Evolutionary conservation across 2,113 vertebrate genomes (phyloP), one percentile per base, ranked within the genome.

Genomic region (Malaclemys terrapin): DNA sequence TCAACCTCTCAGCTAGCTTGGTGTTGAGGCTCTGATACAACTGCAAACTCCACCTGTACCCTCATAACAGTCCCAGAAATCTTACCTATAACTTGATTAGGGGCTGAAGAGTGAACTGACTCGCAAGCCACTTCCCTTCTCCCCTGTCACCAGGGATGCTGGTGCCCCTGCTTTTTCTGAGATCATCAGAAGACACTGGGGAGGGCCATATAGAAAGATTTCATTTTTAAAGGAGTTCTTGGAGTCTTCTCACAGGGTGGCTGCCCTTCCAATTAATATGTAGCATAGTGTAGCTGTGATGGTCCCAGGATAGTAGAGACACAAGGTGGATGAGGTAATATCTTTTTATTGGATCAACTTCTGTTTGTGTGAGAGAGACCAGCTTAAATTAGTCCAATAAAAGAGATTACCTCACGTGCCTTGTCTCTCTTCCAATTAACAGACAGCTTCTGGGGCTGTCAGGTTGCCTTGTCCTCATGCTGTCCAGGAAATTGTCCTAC

Each of bases 21-120:
- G 95, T 94, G 94, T 85, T 97, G 96, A 95, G 96, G 96, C 95
- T 97, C 96, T 96, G 29, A 62, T 62, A 62, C 14, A 31, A 62
- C 27, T 31, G 95, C 94, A 80, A 79, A 69, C 94, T 94, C 92
- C 96, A 85, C 72, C 89, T 93, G 45, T 95, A 91, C 90, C 83
- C 93, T 95, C 84, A 56, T 94, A 96, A 97, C 24, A 75, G 38
- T 1, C 89, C 96, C 96, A 97, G 95, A 91, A 97, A 79, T 97
- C 96, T 92, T 92, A 93, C 89, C 83, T 95, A 82, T 95, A 95
- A 96, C 89, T 95, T 65, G 13, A 65, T 59, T 85, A 95, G 87
- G 90, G 95, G 95, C 82, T 0, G 5, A 94, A 89, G 89, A 25
- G 75, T 78, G 85, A 91, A 54, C 85, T 93, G 24, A 94, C 80